A percentile compares a stretch with the other conserved stretches of the same genome.
These are phyloP conservation scores for Drosophila paucipuncta DNA, from an alignment of 2,888 invertebrate species.

Conservation along the genomic window DNA sequence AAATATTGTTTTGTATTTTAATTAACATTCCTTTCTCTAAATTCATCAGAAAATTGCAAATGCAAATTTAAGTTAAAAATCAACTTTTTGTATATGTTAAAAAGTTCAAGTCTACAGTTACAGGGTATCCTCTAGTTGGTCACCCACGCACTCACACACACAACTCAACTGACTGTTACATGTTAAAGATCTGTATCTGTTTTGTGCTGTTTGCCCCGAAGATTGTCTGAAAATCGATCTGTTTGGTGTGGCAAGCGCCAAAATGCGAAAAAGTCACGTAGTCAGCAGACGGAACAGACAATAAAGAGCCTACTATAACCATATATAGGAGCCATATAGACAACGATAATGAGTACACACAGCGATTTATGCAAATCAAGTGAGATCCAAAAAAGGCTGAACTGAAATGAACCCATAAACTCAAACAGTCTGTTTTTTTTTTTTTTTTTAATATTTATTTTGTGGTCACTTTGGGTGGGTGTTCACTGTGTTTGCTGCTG, in stretches of 20 bases:
- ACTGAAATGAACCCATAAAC: conserved; percentile 15
- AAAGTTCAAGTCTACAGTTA: neutral
- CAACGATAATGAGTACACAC: conserved; percentile 58
- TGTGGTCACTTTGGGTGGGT: conserved; percentile 34
- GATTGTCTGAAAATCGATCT: conserved; percentile 74
- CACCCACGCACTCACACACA: no score
- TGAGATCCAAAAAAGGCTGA: conserved; percentile 6
- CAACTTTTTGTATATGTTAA: neutral
- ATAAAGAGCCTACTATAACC: conserved; percentile 37
- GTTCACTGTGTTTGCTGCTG: conserved; percentile 33
- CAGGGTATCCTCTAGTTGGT: neutral
- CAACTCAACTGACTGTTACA: conserved; percentile 10
- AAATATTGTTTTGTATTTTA: neutral
- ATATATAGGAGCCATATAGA: conserved; percentile 67
- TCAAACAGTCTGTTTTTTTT: neutral
- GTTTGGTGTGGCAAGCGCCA: conserved; percentile 46
- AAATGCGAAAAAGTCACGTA: conserved; percentile 76
- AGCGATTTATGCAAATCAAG: conserved; percentile 56
- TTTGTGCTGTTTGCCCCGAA: conserved; percentile 23
- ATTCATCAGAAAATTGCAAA: neutral
- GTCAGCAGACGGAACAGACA: conserved; percentile 64
- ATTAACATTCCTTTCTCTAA: neutral
- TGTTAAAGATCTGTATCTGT: conserved; percentile 55
- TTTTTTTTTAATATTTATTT: neutral
- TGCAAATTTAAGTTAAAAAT: neutral